phyloP scores from a whole-genome alignment of 2,113 vertebrate genomes.

The Castor canadensis region DNA sequence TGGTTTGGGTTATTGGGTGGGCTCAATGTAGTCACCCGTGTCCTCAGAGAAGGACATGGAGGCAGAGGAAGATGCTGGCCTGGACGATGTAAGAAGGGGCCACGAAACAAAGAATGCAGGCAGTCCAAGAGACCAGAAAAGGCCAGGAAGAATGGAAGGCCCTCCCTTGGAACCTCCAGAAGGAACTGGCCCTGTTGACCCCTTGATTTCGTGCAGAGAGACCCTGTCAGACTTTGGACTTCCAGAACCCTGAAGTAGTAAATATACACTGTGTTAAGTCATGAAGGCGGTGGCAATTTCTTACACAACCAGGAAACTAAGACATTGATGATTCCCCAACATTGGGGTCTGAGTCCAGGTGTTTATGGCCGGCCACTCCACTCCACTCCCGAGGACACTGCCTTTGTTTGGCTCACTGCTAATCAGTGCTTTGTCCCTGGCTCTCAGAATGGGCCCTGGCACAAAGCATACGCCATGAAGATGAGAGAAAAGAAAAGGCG shows the following conservation, averaged over 20 bases:
- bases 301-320: neutral
- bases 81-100: neutral
- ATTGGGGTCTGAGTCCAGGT: neutral
- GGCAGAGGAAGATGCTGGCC: too few relatives aligned
- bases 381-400: neutral
- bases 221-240: too few relatives aligned
- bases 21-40: too few relatives aligned
- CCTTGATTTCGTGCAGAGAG: neutral
- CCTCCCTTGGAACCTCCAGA: neutral
- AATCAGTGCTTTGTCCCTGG: too few relatives aligned
- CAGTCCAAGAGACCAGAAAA: neutral
- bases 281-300: too few relatives aligned
- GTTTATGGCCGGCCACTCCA: neutral
- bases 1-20: too few relatives aligned
- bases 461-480: neutral
- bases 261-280: neutral
- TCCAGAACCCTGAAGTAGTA: neutral
- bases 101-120: too few relatives aligned
- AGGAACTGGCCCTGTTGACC: neutral
- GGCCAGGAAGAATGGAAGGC: fast-evolving
- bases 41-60: too few relatives aligned
- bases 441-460: too few relatives aligned
- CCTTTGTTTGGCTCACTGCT: neutral
- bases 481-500: neutral
- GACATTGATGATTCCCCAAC: neutral